Conservation (phyloP, 2,888 invertebrate species). For the Lepeophtheirus nordmannii region DNA sequence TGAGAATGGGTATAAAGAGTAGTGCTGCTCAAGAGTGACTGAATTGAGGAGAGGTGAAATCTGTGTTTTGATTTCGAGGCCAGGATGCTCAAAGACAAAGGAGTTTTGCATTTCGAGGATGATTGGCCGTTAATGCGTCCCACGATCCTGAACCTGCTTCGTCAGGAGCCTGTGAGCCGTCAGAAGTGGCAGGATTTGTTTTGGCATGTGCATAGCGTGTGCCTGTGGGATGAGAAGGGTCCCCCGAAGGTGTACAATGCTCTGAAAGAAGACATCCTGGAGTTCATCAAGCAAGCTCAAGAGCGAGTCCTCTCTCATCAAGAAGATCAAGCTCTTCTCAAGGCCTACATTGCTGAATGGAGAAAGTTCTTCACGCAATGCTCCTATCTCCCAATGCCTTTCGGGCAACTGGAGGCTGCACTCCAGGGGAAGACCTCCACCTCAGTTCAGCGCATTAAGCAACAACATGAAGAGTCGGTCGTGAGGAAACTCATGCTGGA, state of each 20-base stretch:
- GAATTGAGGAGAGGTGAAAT: too few relatives aligned
- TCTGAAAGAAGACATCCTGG: slow-evolving; percentile 71
- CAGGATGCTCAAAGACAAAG: slow-evolving; percentile 10
- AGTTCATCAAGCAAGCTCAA: slow-evolving; percentile 85
- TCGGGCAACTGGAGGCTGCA: slow-evolving; percentile 74
- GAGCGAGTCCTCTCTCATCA: slow-evolving; percentile 69
- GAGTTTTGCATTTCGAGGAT: slow-evolving; percentile 53
- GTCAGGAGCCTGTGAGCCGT: slow-evolving; percentile 83
- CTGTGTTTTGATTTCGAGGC: too few relatives aligned
- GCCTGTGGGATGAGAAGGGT: slow-evolving; percentile 93
- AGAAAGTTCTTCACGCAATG: slow-evolving; percentile 94
- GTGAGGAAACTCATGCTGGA: slow-evolving; percentile 71
- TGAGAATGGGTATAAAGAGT: too few relatives aligned
- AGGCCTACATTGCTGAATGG: slow-evolving; percentile 96
- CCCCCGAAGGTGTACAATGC: slow-evolving; percentile 72
- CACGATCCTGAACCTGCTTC: slow-evolving; percentile 76
- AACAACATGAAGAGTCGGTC: slow-evolving; percentile 20
- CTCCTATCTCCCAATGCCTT: slow-evolving; percentile 87
- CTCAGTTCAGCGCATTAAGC: slow-evolving; percentile 9
- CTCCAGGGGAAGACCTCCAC: slow-evolving; percentile 34
- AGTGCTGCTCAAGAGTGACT: too few relatives aligned
- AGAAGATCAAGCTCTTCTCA: slow-evolving; percentile 84
- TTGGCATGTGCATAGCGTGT: slow-evolving; percentile 85
- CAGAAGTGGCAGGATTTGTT: slow-evolving; percentile 96
- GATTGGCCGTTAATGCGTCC: slow-evolving; percentile 93